phyloP scores from a whole-genome alignment of 2,797 vertebrate species.

The Furcifer pardalis region DNA sequence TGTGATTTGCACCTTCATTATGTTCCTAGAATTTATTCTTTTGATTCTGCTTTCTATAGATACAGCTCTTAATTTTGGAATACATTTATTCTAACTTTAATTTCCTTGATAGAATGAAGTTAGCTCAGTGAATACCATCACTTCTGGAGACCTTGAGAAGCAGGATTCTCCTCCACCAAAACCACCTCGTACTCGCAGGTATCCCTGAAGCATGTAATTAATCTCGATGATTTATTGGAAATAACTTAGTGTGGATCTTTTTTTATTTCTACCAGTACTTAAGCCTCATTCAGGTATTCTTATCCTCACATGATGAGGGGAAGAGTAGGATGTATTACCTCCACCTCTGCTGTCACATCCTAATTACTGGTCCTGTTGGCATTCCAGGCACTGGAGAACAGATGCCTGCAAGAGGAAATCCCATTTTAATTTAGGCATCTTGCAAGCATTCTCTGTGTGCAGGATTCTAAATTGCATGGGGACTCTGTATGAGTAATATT shows the following conservation, averaged over 20 bases:
- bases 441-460: background rate
- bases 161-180: constrained; percentile 96
- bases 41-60: background rate
- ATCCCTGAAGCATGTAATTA: constrained; percentile 15
- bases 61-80: constrained; percentile 31
- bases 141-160: constrained; percentile 83
- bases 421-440: background rate
- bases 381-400: background rate
- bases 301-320: background rate
- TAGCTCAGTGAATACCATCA: constrained; percentile 83
- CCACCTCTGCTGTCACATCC: background rate
- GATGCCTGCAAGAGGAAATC: background rate
- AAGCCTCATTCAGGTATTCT: background rate
- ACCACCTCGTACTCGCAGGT: constrained; percentile 93
- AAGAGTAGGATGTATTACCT: background rate
- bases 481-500: background rate
- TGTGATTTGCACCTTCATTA: background rate
- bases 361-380: background rate
- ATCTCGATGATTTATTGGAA: background rate
- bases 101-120: constrained; percentile 83
- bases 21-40: background rate
- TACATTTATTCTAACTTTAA: constrained; percentile 25
- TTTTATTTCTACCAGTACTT: background rate
- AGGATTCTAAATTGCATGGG: background rate
- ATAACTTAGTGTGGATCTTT: background rate